Percentiles rank a stretch among this genome's conserved stretches.
Conservation (phyloP, 2,113 vertebrate genomes). For the Tringa solitaria region DNA sequence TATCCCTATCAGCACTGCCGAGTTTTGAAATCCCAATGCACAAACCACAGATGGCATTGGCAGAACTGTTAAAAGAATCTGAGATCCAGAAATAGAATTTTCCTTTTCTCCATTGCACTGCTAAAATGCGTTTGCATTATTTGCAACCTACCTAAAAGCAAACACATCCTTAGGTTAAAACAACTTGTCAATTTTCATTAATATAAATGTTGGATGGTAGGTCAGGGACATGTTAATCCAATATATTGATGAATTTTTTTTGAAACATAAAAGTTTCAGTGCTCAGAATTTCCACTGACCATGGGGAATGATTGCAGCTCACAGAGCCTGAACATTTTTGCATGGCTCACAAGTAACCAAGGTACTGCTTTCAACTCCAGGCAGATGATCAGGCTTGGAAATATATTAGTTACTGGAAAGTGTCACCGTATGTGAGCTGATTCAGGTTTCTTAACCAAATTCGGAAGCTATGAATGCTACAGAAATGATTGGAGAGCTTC, state of each 20-base stretch:
- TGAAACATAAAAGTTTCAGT: neutral
- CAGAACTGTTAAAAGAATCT: neutral
- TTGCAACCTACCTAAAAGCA: slow-evolving; percentile 6
- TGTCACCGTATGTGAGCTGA: neutral
- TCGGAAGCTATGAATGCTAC: neutral
- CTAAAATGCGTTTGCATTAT: neutral
- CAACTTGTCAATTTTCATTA: neutral
- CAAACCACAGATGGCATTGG: slow-evolving; percentile 56
- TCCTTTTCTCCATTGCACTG: neutral
- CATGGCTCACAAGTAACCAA: neutral
- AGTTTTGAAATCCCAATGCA: slow-evolving; percentile 43
- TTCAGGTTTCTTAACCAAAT: neutral
- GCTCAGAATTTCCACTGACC: neutral
- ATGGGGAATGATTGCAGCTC: neutral
- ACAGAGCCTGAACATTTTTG: neutral
- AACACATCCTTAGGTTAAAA: neutral
- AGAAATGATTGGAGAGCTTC: neutral
- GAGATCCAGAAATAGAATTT: slow-evolving; percentile 1
- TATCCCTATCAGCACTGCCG: neutral
- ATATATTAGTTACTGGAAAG: neutral
- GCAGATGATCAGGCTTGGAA: neutral
- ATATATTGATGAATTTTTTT: neutral
- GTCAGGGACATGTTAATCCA: neutral
- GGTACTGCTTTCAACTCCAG: neutral
- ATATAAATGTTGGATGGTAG: neutral